Evolutionary conservation across 2,888 invertebrate genomes (phyloP).

Genomic region (Muschampia staudingeri): DNA sequence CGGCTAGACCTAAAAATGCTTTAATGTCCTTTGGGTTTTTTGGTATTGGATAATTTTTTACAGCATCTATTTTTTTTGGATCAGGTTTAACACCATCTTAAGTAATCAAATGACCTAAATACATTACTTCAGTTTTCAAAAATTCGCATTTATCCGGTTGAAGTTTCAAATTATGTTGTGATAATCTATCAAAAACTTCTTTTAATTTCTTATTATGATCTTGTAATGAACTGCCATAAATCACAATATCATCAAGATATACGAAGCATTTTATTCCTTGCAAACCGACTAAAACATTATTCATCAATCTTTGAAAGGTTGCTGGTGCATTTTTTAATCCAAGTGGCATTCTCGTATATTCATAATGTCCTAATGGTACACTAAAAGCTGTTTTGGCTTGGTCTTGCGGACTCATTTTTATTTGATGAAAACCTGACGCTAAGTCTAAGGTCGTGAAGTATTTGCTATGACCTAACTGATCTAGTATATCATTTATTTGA

Average conservation of each 20-base stretch:
- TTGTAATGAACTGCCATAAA: background rate
- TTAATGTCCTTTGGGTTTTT: background rate
- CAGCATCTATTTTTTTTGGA: background rate
- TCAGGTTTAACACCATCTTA: background rate
- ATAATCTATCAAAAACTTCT: background rate
- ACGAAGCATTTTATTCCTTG: slow-evolving; percentile 20
- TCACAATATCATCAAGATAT: slow-evolving; percentile 20
- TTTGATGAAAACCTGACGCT: slow-evolving; percentile 44
- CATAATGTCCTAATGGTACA: slow-evolving; percentile 57
- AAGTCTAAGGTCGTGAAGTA: slow-evolving; percentile 48
- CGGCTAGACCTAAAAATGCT: background rate
- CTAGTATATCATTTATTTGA: background rate
- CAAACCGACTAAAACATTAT: background rate
- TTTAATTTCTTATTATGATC: slow-evolving; percentile 14
- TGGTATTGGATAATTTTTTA: background rate
- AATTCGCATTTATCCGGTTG: slow-evolving; percentile 16
- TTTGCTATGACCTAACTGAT: slow-evolving; percentile 28
- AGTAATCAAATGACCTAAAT: background rate
- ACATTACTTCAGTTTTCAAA: background rate
- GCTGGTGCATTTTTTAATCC: slow-evolving; percentile 36
- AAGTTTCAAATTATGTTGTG: slow-evolving; percentile 7
- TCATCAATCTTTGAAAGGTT: slow-evolving; percentile 16
- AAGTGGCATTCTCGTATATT: slow-evolving; percentile 60
- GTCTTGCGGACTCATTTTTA: slow-evolving; percentile 44
- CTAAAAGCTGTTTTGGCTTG: slow-evolving; percentile 56